Evolutionary conservation across 1,140 invertebrate genomes (phyloP).

Genomic region (Magallana ariakensis): DNA sequence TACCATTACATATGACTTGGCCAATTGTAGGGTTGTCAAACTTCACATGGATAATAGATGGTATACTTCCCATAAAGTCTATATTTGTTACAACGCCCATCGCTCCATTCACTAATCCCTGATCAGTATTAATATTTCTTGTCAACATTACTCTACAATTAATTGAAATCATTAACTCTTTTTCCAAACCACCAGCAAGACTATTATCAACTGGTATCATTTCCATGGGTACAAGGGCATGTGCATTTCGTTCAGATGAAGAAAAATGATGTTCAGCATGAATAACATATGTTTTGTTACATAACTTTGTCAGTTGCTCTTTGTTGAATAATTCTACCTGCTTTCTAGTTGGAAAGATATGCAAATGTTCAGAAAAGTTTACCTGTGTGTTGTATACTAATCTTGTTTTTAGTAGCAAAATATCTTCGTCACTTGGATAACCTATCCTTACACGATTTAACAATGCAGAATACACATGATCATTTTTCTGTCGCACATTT

Average conservation of each 20-base stretch:
- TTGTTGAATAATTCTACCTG: conserved; percentile 44
- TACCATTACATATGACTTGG: conserved; percentile 9
- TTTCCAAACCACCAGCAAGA: conserved; percentile 51
- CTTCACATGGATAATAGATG: conserved; percentile 42
- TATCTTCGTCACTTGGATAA: conserved; percentile 3
- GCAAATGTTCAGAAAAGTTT: background rate
- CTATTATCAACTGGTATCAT: conserved; percentile 44
- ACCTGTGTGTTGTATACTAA: background rate
- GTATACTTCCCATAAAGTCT: background rate
- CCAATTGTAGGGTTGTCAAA: conserved; percentile 60
- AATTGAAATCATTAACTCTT: conserved; percentile 12
- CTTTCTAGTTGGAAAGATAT: conserved; percentile 34
- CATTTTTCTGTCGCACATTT: conserved; percentile 55
- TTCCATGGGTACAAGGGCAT: conserved; percentile 27
- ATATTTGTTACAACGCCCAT: conserved; percentile 45
- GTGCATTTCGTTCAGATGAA: conserved; percentile 36
- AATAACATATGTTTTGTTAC: conserved; percentile 4
- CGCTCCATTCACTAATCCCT: conserved; percentile 59
- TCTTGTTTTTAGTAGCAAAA: background rate
- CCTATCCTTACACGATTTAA: conserved; percentile 53
- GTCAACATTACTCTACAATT: conserved; percentile 50
- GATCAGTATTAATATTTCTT: conserved; percentile 1
- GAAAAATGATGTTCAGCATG: conserved; percentile 51
- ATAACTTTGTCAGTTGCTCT: background rate
- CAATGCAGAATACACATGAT: conserved; percentile 34